Base-by-base conservation (phyloP, 2,113 vertebrate species). In the Oreocharis arfaki region DNA sequence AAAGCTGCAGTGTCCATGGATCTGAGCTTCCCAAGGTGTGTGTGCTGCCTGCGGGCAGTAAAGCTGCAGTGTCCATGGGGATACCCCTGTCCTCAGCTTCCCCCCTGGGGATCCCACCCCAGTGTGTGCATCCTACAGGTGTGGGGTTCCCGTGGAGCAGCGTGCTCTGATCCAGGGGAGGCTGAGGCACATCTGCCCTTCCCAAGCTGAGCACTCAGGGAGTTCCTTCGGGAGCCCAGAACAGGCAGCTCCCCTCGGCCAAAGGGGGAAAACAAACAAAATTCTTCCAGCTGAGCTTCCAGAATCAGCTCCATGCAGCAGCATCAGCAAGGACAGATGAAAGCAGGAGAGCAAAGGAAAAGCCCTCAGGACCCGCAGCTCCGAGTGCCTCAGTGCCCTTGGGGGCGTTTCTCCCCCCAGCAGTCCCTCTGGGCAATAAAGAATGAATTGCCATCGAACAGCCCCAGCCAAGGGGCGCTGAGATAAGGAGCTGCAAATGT, bases 201-300 rank as follows among this genome's bases (percentile, higher is more conserved):
- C 23, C 59, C 24, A 4, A 10, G 59, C 67, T 1, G 2, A n/a
- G 46, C 9, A 3, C 7, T n/a, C 22, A 2, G 1, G 11, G 2
- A 22, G 13, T 6, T 22, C 7, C 11, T 11, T 41, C 41, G 56
- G 79, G 44, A 75, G 33, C 56, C 39, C 4, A 9, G 18, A 46
- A 9, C 11, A 50, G 27, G n/a, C 4, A 6, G 7, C 7, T 53
- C 23, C 4, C 2, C 11, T 22, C 1, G 2, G 61, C 32, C 59
- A 24, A 55, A 41, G 15, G 6, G 9, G 7, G 3, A 39, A 44
- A 47, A 39, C 0, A 42, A n/a, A 13, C 6, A 2, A 42, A 37
- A 41, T 7, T 11, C 8, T 46, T 44, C 42, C 47, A 79, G 49
- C 0, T 20, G 30, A 82, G 61, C 39, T 53, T 28, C 35, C 74